Conservation (phyloP, 2,797 vertebrate species). For the Leptoclinus maculatus region DNA sequence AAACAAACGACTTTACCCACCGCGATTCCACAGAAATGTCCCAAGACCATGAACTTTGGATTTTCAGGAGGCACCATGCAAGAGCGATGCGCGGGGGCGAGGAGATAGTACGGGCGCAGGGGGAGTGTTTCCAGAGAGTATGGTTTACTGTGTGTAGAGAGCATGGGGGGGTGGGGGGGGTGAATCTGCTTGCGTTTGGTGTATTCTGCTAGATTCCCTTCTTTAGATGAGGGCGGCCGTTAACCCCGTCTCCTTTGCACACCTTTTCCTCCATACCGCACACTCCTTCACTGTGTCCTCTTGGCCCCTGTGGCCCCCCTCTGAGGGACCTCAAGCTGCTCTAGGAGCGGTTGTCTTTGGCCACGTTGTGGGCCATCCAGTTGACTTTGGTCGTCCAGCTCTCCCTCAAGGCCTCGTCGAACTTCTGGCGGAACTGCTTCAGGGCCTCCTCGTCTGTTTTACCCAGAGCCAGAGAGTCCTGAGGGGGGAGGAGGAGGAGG, state of each 20-base stretch:
- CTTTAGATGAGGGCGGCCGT: conserved; percentile 65
- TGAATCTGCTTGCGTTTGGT: conserved; percentile 40
- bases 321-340: conserved; percentile 31
- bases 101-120: conserved; percentile 49
- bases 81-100: conserved; percentile 71
- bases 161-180: not conserved
- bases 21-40: conserved; percentile 76
- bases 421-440: conserved; percentile 98
- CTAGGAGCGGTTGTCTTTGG: conserved; percentile 96
- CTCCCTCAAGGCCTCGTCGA: conserved; percentile 97
- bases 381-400: conserved; percentile 99
- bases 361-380: conserved; percentile 99
- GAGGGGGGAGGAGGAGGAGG: not conserved
- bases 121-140: conserved; percentile 1
- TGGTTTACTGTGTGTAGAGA: conserved; percentile 5
- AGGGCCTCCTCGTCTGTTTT: conserved; percentile 97
- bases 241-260: conserved; percentile 49
- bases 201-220: conserved; percentile 78
- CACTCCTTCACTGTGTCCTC: conserved; percentile 37
- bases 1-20: conserved; percentile 80
- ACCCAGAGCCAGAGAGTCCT: conserved; percentile 97
- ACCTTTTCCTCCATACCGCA: conserved; percentile 5
- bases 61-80: conserved; percentile 28
- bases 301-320: conserved; percentile 12
- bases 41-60: conserved; percentile 43